Base-by-base conservation (phyloP, 35 echinoderm and acorn worm genomes). In the Hemicentrotus pulcherrimus region DNA sequence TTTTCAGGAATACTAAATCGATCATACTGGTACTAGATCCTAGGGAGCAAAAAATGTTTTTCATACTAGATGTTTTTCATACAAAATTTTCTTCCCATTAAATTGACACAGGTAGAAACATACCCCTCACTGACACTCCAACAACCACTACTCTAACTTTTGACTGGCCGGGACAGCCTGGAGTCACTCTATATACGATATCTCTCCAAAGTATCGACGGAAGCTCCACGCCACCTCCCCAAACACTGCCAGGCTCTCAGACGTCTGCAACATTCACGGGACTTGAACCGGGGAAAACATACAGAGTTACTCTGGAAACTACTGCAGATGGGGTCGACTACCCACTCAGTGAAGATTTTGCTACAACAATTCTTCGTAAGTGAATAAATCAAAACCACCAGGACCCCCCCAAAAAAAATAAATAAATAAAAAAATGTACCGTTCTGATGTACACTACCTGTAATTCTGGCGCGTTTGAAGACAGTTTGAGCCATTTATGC, bases 281-380 rank as follows among this genome's bases (percentile, higher is more conserved):
- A 4, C 91, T 93, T 93, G 32, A 93, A 22, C 91, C 91, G 4
- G 48, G 47, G 10, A 16, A 13, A 32, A 93, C 32, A 2, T 93
- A 93, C 48, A 5, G 28, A 19, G 91, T 93, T 58, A 55, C 91
- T 31, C n/a, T 93, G 91, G 24, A 31, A 22, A 93, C 91, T 31
- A 93, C 91, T 58, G 91, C 46, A 93, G 91, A 93, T 58, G 91
- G 91, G 9, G 91, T 93, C 7, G 91, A 93, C 32, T 93, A 93
- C n/a, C 10, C 46, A 0, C 91, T 93, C 46, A 31, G 32, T 47
- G n/a, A 52, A 22, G 46, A 47, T 31, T 50, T 93, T 47, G 91
- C 4, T 6, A 47, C 32, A 31, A 93, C 91, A 31, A 15, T 14
- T 5, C 2, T 58, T 22, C 91, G 91, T 93, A 58, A 93, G 91